Evolutionary conservation across 1,140 invertebrate species (phyloP), one percentile per base, ranked within the genome.

Genomic region (Bombus huntii): DNA sequence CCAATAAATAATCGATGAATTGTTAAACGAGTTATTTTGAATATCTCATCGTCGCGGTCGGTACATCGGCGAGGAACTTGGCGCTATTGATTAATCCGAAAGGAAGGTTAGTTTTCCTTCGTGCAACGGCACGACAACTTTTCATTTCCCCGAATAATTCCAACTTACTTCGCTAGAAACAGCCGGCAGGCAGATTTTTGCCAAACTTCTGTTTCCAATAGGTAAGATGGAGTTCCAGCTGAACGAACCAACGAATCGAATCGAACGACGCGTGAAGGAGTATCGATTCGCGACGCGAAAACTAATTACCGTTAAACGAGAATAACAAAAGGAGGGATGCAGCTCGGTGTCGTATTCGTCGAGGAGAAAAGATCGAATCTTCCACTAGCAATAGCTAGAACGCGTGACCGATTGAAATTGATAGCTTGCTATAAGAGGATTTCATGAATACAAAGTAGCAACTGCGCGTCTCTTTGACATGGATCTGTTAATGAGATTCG

Each of bases 251-350:
- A 28, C 28, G 42, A 68, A 78, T 83, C 37, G 65, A 57, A 57
- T 74, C 10, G 81, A 34, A 53, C 15, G 57, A 9, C 1, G 57
- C 42, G 28, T 13, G 22, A 53, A 47, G 31, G 10, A 25, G 28
- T 57, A 83, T 83, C 74, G 74, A 78, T 78, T 75, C 47, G 22
- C 31, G 31, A 1, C 22, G 34, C 44, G 15, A 39, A 66, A 77
- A 77, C 44, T 42, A 83, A 83, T 83, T 83, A 70, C 47, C 28
- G 44, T 77, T 78, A 78, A 78, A 78, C 62, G 74, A 47, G 62
- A 42, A 65, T 57, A 78, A 77, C 37, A 47, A 70, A 77, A 53
- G n/a, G 31, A 13, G 2, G 31, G 18, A 28, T 3, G 34, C 18
- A 68, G 25, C 31, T 15, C 9, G 28, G 22, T 18, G 74, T 57